Percentiles rank a stretch among this genome's conserved stretches.
phyloP scores from a whole-genome alignment of 2,888 invertebrate genomes.

The Oligia strigilis region DNA sequence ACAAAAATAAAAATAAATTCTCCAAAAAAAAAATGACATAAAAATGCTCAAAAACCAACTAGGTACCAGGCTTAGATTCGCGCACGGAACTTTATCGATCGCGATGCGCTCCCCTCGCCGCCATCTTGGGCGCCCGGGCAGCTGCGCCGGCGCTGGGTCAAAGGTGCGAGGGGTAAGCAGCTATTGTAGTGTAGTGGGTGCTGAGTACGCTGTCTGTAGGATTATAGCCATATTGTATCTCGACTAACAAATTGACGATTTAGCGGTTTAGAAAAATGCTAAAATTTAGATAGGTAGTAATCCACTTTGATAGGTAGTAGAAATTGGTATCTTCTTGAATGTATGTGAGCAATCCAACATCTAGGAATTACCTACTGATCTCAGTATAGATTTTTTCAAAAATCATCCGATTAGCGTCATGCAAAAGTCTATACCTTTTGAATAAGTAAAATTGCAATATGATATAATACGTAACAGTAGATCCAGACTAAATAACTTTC shows the following conservation, averaged over 20 bases:
- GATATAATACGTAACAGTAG: neutral
- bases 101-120: conserved; percentile 81
- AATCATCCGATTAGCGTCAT: neutral
- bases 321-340: neutral
- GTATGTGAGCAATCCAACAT: too few relatives aligned
- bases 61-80: conserved; percentile 62
- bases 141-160: conserved; percentile 88
- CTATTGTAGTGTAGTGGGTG: conserved; percentile 82
- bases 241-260: conserved; percentile 48
- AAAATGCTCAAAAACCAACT: neutral
- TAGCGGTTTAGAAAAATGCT: conserved; percentile 21
- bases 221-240: conserved; percentile 81
- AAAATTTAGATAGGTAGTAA: neutral
- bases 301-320: neutral
- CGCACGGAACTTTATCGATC: conserved; percentile 81
- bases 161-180: conserved; percentile 84
- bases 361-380: neutral
- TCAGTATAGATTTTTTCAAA: neutral
- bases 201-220: conserved; percentile 80
- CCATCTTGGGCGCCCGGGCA: conserved; percentile 83
- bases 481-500: conserved; percentile 28
- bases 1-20: neutral
- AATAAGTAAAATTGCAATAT: neutral
- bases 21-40: neutral
- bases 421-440: neutral